These are phyloP conservation scores for Drepana falcataria DNA, from an alignment of 2,888 invertebrate genomes.

Conservation along the genomic window DNA sequence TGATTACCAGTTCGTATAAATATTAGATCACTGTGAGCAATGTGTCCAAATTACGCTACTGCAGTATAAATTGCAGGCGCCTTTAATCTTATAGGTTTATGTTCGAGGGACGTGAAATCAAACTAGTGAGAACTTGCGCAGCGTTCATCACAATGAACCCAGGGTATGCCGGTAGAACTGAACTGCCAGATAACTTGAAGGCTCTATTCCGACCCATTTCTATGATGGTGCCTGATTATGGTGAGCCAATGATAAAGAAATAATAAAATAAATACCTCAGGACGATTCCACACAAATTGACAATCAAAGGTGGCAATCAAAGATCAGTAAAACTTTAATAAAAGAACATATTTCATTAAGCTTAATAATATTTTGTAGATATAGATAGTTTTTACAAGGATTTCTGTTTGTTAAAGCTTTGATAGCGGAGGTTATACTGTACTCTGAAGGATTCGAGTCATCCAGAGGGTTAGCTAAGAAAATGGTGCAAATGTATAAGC, in stretches of 20 bases:
- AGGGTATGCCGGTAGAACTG: slow-evolving; percentile 93
- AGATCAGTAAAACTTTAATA: too few species aligned
- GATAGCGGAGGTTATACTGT: slow-evolving; percentile 94
- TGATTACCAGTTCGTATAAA: too few species aligned
- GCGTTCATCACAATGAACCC: slow-evolving; percentile 96
- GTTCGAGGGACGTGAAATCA: slow-evolving; percentile 94
- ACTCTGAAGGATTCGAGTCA: slow-evolving; percentile 94
- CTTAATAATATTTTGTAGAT: too few species aligned
- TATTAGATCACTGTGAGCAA: too few species aligned
- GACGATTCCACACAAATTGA: too few species aligned
- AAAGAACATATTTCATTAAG: too few species aligned
- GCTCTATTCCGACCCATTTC: slow-evolving; percentile 91
- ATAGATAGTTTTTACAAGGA: too few species aligned
- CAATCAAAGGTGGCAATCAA: too few species aligned
- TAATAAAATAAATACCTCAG: too few species aligned
- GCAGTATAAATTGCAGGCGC: too few species aligned
- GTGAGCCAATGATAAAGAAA: slow-evolving; percentile 51
- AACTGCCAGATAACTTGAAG: slow-evolving; percentile 92
- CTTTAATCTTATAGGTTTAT: slow-evolving; percentile 80
- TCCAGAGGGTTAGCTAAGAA: slow-evolving; percentile 92
- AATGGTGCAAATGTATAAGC: slow-evolving; percentile 95
- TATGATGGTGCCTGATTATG: slow-evolving; percentile 96
- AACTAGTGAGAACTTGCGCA: slow-evolving; percentile 87
- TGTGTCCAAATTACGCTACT: too few species aligned
- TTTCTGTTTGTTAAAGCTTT: slow-evolving; percentile 71